These are phyloP conservation scores for Chalcosyrphus nemorum DNA, from an alignment of 2,888 invertebrate species.

Conservation along the genomic window DNA sequence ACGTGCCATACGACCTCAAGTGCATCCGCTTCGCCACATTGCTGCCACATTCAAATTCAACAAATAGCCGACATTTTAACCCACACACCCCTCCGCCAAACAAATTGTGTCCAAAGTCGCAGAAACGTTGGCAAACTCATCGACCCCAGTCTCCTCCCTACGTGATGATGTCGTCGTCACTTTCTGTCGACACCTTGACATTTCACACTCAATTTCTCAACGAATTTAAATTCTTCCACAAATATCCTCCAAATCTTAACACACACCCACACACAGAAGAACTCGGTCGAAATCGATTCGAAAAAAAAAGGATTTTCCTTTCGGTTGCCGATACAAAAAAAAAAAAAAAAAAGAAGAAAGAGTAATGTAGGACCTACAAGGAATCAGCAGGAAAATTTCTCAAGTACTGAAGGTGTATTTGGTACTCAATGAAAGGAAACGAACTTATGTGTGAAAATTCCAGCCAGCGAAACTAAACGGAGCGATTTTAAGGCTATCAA, in stretches of 20 bases:
- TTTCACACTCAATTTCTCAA: constrained; percentile 50
- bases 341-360: neutral
- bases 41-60: constrained; percentile 21
- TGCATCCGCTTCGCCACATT: constrained; percentile 51
- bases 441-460: constrained; percentile 27
- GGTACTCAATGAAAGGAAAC: neutral
- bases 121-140: constrained; percentile 17
- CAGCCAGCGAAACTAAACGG: constrained; percentile 20
- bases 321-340: neutral
- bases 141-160: neutral
- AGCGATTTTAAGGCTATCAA: constrained; percentile 29
- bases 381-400: constrained; percentile 14
- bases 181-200: constrained; percentile 47
- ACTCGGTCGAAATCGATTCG: constrained; percentile 16
- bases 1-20: constrained; percentile 45
- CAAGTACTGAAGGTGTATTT: constrained; percentile 12
- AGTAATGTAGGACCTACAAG: neutral
- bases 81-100: neutral
- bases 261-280: neutral
- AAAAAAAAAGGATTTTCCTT: constrained; percentile 21
- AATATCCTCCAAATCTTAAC: neutral
- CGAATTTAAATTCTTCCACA: constrained; percentile 29
- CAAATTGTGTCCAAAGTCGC: constrained; percentile 33
- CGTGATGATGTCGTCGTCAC: constrained; percentile 26
- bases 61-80: constrained; percentile 1